A percentile compares a stretch with the other conserved stretches of the same genome.
Conservation (phyloP, 2,888 invertebrate genomes). For the Diplolepis rosae region DNA sequence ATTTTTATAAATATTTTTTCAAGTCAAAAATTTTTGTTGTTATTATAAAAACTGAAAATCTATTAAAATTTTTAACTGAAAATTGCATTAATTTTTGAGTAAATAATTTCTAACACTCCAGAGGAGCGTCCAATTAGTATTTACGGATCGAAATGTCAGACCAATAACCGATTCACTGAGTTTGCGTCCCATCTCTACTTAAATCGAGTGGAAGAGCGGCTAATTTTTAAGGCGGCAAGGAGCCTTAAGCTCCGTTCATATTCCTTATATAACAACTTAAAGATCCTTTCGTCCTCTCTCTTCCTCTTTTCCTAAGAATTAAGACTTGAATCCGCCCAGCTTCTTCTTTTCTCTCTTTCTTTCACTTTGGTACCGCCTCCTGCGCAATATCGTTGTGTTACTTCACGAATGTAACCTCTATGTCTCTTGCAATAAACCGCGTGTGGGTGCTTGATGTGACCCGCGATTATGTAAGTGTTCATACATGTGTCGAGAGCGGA, state of each 20-base stretch:
- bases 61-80: no score
- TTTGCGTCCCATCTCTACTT: slow-evolving; percentile 44
- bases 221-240: slow-evolving; percentile 41
- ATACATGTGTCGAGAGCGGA: background rate
- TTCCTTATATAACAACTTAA: slow-evolving; percentile 55
- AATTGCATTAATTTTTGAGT: no score
- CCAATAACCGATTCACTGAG: slow-evolving; percentile 57
- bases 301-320: slow-evolving; percentile 42
- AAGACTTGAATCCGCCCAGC: slow-evolving; percentile 42
- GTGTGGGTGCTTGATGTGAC: slow-evolving; percentile 45
- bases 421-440: slow-evolving; percentile 43
- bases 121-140: slow-evolving; percentile 63
- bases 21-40: no score
- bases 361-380: slow-evolving; percentile 33
- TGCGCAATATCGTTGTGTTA: slow-evolving; percentile 57
- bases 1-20: no score
- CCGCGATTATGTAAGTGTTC: background rate
- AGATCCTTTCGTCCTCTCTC: slow-evolving; percentile 41
- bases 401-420: slow-evolving; percentile 51
- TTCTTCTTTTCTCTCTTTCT: slow-evolving; percentile 39
- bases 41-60: no score
- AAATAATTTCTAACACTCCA: no score
- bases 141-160: slow-evolving; percentile 65
- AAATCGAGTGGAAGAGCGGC: slow-evolving; percentile 47
- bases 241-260: slow-evolving; percentile 53